These are phyloP conservation scores for Nylanderia fulva DNA, from an alignment of 1,140 invertebrate species.

Conservation along the genomic window DNA sequence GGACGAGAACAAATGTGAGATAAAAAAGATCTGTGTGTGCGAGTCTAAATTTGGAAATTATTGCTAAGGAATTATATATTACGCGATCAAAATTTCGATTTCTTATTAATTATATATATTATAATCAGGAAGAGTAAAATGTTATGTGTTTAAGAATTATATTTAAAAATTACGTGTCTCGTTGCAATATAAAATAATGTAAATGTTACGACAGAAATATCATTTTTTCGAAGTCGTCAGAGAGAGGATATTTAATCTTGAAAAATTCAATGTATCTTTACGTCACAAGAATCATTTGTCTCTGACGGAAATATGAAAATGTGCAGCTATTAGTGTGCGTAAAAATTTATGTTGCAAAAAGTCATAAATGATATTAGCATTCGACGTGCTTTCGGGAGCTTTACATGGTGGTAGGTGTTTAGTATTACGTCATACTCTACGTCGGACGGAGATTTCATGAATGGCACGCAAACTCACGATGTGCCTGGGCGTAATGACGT, in stretches of 20 bases:
- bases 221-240: not conserved
- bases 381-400: constrained; percentile 8
- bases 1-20: not conserved
- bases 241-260: not conserved
- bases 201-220: not conserved
- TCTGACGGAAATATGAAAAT: not conserved
- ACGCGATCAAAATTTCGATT: not conserved
- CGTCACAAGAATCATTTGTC: constrained; percentile 1
- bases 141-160: not conserved
- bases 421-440: constrained; percentile 35
- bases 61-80: not conserved
- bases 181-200: not conserved
- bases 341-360: not conserved
- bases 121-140: not conserved
- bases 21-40: not conserved
- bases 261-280: not conserved
- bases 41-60: not conserved
- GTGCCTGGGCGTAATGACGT: constrained; percentile 45
- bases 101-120: not conserved
- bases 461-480: constrained; percentile 38
- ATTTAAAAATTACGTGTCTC: not conserved
- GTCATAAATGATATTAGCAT: not conserved
- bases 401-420: constrained; percentile 1
- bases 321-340: no score
- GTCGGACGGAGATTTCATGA: constrained; percentile 43